Evolutionary conservation across 2,888 invertebrate species (phyloP).

Genomic region (Erpobdella octoculata): DNA sequence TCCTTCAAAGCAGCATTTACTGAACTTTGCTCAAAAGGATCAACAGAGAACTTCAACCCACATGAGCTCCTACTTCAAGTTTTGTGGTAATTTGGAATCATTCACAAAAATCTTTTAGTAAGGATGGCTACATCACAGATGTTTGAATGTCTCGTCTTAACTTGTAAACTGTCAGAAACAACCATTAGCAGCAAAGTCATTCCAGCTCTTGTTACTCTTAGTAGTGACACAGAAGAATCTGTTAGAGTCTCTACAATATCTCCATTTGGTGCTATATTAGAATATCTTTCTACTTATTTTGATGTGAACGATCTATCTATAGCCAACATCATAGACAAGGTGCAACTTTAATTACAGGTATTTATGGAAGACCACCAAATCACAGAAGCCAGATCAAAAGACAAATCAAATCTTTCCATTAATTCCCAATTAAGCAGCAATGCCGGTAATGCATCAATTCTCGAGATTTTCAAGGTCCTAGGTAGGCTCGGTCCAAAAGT

Average conservation of each 20-base stretch:
- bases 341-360: conserved; percentile 52
- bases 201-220: conserved; percentile 65
- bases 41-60: conserved; percentile 53
- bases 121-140: conserved; percentile 60
- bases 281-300: conserved; percentile 49
- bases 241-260: conserved; percentile 62
- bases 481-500: conserved; percentile 60
- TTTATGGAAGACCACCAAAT: conserved; percentile 53
- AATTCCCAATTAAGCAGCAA: too few species aligned
- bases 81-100: conserved; percentile 62
- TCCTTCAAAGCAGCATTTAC: conserved; percentile 48
- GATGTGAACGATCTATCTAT: neutral
- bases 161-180: conserved; percentile 57
- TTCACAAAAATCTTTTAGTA: conserved; percentile 61
- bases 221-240: conserved; percentile 62
- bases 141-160: conserved; percentile 56
- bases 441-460: conserved; percentile 53
- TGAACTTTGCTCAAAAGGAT: conserved; percentile 47
- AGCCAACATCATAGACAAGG: conserved; percentile 52
- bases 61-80: conserved; percentile 58
- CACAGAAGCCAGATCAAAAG: too few species aligned
- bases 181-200: conserved; percentile 59
- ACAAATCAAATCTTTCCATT: too few species aligned
- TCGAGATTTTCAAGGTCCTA: conserved; percentile 60
- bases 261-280: conserved; percentile 60